phyloP scores from a whole-genome alignment of 2,888 invertebrate species.

The Drosophila borealis region DNA sequence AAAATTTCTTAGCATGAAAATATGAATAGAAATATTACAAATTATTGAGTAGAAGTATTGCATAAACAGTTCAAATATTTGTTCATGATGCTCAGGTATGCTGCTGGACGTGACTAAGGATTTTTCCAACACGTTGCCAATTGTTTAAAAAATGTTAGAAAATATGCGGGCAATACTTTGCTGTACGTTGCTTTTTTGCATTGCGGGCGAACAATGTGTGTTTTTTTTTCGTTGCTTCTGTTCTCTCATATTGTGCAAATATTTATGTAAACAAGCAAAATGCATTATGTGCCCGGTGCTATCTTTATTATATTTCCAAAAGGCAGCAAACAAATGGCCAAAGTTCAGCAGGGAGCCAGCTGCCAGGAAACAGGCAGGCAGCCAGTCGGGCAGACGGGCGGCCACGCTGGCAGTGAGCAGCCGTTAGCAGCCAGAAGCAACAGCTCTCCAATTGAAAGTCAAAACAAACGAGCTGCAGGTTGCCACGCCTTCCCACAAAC shows the following conservation, averaged over 20 bases:
- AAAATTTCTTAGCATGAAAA: neutral
- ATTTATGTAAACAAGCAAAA: slow-evolving; percentile 68
- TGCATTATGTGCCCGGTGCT: slow-evolving; percentile 62
- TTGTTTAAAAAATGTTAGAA: slow-evolving; percentile 3
- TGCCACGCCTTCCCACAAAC: slow-evolving; percentile 25
- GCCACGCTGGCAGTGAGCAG: slow-evolving; percentile 21
- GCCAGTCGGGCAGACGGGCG: slow-evolving; percentile 9
- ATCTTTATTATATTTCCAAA: slow-evolving; percentile 64
- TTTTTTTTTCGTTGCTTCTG: neutral
- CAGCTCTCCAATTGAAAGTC: slow-evolving; percentile 75
- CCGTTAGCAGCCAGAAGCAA: slow-evolving; percentile 50
- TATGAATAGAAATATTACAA: no score
- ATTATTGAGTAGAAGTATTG: slow-evolving; percentile 6
- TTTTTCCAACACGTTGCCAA: neutral
- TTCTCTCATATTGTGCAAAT: slow-evolving; percentile 43
- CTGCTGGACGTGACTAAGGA: neutral
- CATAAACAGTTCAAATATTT: slow-evolving; percentile 5
- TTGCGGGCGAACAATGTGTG: slow-evolving; percentile 18
- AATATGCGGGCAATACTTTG: slow-evolving; percentile 8
- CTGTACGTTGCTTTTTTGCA: neutral
- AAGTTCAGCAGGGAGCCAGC: slow-evolving; percentile 46
- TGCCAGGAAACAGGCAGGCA: slow-evolving; percentile 18
- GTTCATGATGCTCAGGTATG: neutral
- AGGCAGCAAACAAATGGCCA: slow-evolving; percentile 53
- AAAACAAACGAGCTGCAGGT: slow-evolving; percentile 70